Evolutionary conservation across 92 coral and sea anemone genomes (phyloP), one percentile per base, ranked within the genome.

Genomic region (Scolanthus callimorphus): DNA sequence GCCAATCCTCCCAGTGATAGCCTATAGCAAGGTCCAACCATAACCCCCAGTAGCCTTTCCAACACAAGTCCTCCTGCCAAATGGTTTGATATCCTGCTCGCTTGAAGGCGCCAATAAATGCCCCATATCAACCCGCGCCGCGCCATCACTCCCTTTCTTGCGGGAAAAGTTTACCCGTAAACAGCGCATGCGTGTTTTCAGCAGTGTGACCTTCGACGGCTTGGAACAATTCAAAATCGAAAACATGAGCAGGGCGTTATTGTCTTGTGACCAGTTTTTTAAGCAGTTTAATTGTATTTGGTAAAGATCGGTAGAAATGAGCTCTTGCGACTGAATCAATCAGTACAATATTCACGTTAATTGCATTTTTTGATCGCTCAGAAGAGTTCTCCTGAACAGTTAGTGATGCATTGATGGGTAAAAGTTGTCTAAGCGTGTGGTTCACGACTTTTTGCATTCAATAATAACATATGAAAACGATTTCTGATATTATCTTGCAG

Each of bases 201-300:
- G 90, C 83, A 0, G 95, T 87, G 75, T 87, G 95, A 3, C 95
- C 95, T 27, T 87, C 89, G 15, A 87, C 85, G 2, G 95, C 90
- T 67, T 87, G 95, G 39, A 87, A 87, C 58, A 87, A 68, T 68
- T 87, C 95, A 25, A 87, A 87, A 59, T 87, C 95, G 48, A 77
- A 87, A 9, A 87, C 85, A 2, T 31, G 56, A 17, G 95, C 80
- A 4, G 88, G 84, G 15, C 66, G 59, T 30, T 51, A 10, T 6
- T 52, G 28, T 12, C 44, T 41, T 10, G 15, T 38, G 9, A 70
- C 50, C 82, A 82, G 73, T 29, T 48, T 44, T 28, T 77, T 69
- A 21, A 89, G 73, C 10, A 82, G 62, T 51, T 73, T 62, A n/a
- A 85, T 69, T 19, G 89, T 89, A 31, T 73, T 67, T 22, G 89